Base-by-base conservation (phyloP, 2,888 invertebrate species). In the Lasioglossum villosulum region DNA sequence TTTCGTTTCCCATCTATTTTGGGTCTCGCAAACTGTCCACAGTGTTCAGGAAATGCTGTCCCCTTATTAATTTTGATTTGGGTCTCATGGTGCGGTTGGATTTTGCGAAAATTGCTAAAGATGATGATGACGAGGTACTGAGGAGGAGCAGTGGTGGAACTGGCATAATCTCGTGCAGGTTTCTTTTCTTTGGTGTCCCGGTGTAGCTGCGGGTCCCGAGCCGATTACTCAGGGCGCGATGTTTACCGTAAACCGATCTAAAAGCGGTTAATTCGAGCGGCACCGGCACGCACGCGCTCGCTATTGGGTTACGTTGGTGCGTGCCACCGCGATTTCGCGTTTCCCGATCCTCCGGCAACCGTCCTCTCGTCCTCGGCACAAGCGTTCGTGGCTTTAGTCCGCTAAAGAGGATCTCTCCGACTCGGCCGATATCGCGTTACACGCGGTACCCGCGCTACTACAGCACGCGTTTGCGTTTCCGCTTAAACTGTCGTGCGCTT, bases 191-290 rank as follows among this genome's bases (percentile, higher is more conserved):
- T 10, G 56, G 56, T 56, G 56, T 56, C 83, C 23, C 75, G 83
- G 56, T 78, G 71, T 37, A 27, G 27, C 56, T 73, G 39, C 27
- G 68, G 56, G 52, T 56, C 56, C 30, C 75, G 80, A 81, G 86
- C 83, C 71, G 87, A 86, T 87, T 87, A 86, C 78, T 80, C 45
- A 12, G 23, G 77, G 80, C 75, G 80, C 79, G 84, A 89, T 88
- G 88, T 91, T 92, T 89, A 86, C 91, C 84, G 92, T 92, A 92
- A 92, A 90, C 88, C 87, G 92, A 92, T 90, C 90, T 91, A 82
- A 86, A 90, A 82, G 82, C 83, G 88, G 90, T 92, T 91, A 91
- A 92, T 91, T 92, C 92, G 89, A 92, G 88, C 86, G 82, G 82
- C 77, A 68, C 71, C 70, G 82, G 84, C 71, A 63, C 59, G 66